Conservation (phyloP, 2,888 invertebrate species). For the Phanerotoma sp. region DNA sequence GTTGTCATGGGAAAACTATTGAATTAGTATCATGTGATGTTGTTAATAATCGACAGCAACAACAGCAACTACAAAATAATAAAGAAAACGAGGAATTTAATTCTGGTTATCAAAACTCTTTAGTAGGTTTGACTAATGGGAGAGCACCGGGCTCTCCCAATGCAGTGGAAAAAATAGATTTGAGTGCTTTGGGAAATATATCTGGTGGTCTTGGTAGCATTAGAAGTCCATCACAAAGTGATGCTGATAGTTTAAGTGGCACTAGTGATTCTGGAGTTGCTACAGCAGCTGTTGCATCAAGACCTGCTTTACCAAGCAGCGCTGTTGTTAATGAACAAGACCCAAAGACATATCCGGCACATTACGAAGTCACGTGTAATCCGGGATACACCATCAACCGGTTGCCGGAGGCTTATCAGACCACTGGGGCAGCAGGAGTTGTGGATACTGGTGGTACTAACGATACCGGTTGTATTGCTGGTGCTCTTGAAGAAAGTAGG, state of each 20-base stretch:
- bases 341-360: conserved; percentile 2
- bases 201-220: conserved; percentile 11
- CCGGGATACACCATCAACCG: conserved; percentile 59
- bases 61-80: conserved; percentile 13
- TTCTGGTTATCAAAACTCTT: conserved; percentile 5
- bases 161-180: conserved; percentile 18
- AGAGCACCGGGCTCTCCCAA: conserved; percentile 21
- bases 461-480: conserved; percentile 23
- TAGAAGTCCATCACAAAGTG: conserved; percentile 19
- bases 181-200: conserved; percentile 5
- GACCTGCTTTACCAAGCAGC: conserved; percentile 18
- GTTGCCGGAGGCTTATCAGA: conserved; percentile 21
- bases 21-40: conserved; percentile 7
- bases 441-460: too few relatives aligned
- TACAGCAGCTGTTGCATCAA: conserved; percentile 16
- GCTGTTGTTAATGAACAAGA: conserved; percentile 10
- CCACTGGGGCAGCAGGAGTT: conserved; percentile 17
- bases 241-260: conserved; percentile 23
- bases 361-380: conserved; percentile 12
- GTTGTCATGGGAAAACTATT: conserved; percentile 16
- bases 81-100: conserved; percentile 8
- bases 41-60: not conserved
- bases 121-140: conserved; percentile 4
- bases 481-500: not conserved
- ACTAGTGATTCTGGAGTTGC: conserved; percentile 25